These are phyloP conservation scores for Cantharis lateralis DNA, from an alignment of 2,888 invertebrate species.

Conservation along the genomic window DNA sequence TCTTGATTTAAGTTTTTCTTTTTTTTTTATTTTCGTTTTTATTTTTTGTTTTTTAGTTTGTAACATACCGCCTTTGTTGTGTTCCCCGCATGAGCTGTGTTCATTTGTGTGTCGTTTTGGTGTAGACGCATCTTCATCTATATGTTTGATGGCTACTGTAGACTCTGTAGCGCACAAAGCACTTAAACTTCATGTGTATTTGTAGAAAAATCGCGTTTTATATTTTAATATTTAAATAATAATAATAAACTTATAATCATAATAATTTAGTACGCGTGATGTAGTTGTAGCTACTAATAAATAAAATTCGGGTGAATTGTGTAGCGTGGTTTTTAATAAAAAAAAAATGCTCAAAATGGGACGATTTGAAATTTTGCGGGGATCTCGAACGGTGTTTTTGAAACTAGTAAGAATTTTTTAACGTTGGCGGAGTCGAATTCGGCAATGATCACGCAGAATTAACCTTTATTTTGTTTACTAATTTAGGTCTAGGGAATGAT, in stretches of 20 bases:
- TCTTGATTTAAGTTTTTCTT: conserved; percentile 55
- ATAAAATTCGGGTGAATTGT: conserved; percentile 40
- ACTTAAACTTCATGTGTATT: conserved; percentile 40
- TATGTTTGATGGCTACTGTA: conserved; percentile 55
- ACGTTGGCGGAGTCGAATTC: not conserved
- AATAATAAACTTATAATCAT: conserved; percentile 37
- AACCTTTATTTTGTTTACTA: not conserved
- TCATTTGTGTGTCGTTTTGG: conserved; percentile 32
- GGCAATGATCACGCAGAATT: not conserved
- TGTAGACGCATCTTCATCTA: conserved; percentile 29
- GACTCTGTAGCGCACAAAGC: conserved; percentile 51
- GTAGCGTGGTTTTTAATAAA: conserved; percentile 34
- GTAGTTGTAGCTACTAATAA: conserved; percentile 49
- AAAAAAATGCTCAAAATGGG: conserved; percentile 41
- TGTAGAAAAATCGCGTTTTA: conserved; percentile 51
- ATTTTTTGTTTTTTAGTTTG: conserved; percentile 39
- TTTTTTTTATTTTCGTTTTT: conserved; percentile 44
- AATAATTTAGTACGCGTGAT: conserved; percentile 54
- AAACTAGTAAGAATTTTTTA: not conserved
- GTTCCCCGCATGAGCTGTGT: conserved; percentile 47
- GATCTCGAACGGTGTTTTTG: conserved; percentile 30
- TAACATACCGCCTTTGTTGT: conserved; percentile 44
- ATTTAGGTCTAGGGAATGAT: not conserved
- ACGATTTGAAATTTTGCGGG: conserved; percentile 32
- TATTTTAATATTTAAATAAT: conserved; percentile 49